Conservation (phyloP, 2,797 vertebrate genomes). For the Salarias fasciatus region DNA sequence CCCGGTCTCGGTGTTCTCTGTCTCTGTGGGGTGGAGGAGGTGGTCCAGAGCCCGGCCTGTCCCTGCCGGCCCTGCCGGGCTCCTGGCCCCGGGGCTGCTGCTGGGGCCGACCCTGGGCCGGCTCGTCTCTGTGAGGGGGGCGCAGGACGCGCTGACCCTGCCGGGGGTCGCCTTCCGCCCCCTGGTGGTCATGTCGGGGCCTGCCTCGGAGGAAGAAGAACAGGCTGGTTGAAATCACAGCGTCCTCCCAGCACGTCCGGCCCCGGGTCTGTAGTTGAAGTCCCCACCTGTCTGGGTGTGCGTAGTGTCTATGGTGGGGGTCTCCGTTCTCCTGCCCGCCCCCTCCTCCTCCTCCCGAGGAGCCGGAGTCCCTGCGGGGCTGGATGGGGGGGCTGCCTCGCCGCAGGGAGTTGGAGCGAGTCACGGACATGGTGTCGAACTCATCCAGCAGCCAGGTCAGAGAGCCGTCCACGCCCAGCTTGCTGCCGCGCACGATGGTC, state of each 20-base stretch:
- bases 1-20: constrained; percentile 62
- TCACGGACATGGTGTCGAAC: constrained; percentile 95
- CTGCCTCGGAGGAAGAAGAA: constrained; percentile 60
- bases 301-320: constrained; percentile 66
- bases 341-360: constrained; percentile 62
- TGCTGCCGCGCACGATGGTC: constrained; percentile 93
- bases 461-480: constrained; percentile 87
- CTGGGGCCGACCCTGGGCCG: constrained; percentile 62
- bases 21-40: constrained; percentile 77
- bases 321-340: constrained; percentile 81
- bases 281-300: constrained; percentile 64
- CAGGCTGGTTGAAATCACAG: not conserved
- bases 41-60: constrained; percentile 65
- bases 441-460: constrained; percentile 93
- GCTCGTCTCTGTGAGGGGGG: constrained; percentile 68
- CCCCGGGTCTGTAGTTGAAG: too few relatives aligned
- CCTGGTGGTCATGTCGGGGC: constrained; percentile 58
- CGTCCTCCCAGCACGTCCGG: not conserved
- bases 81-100: constrained; percentile 88
- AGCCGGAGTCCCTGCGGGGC: constrained; percentile 71
- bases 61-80: constrained; percentile 70
- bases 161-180: constrained; percentile 48
- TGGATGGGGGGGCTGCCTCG: constrained; percentile 89
- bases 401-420: constrained; percentile 93
- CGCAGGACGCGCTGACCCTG: constrained; percentile 50